Evolutionary conservation across 1,140 invertebrate genomes (phyloP).

Genomic region (Camponotus vicinus): DNA sequence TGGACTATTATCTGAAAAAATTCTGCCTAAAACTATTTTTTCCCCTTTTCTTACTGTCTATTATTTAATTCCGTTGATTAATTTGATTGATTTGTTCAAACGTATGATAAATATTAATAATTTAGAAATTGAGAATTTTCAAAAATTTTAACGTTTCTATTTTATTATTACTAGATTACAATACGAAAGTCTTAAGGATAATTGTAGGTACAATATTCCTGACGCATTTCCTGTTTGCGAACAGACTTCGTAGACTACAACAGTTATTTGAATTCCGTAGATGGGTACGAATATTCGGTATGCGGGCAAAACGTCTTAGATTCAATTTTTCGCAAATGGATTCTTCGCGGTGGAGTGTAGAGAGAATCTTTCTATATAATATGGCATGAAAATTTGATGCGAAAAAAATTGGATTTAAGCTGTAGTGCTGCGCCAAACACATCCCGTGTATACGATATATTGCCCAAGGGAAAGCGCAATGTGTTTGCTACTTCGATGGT

Average conservation of each 20-base stretch:
- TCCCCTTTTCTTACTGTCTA: background rate
- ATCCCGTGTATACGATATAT: slow-evolving; percentile 47
- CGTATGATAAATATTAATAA: background rate
- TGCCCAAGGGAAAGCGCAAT: slow-evolving; percentile 26
- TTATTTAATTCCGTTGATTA: too few relatives aligned
- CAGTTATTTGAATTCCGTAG: slow-evolving; percentile 60
- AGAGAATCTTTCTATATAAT: slow-evolving; percentile 64
- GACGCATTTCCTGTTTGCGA: slow-evolving; percentile 26
- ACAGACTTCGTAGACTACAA: slow-evolving; percentile 40
- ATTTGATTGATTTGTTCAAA: background rate
- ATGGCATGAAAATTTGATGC: slow-evolving; percentile 59
- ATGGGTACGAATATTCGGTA: slow-evolving; percentile 56
- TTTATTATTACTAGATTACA: background rate
- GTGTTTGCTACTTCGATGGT: slow-evolving; percentile 36
- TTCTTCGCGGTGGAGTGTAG: slow-evolving; percentile 41
- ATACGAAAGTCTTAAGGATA: background rate
- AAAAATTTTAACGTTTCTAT: background rate
- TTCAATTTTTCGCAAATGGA: slow-evolving; percentile 59
- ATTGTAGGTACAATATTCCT: background rate
- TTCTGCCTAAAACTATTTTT: background rate
- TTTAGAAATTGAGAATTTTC: background rate
- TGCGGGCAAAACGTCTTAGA: slow-evolving; percentile 57
- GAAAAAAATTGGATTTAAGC: slow-evolving; percentile 62
- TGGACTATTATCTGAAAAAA: background rate
- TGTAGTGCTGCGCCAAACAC: slow-evolving; percentile 46